phyloP scores from a whole-genome alignment of 2,888 invertebrate genomes.

The Stramonita haemastoma region DNA sequence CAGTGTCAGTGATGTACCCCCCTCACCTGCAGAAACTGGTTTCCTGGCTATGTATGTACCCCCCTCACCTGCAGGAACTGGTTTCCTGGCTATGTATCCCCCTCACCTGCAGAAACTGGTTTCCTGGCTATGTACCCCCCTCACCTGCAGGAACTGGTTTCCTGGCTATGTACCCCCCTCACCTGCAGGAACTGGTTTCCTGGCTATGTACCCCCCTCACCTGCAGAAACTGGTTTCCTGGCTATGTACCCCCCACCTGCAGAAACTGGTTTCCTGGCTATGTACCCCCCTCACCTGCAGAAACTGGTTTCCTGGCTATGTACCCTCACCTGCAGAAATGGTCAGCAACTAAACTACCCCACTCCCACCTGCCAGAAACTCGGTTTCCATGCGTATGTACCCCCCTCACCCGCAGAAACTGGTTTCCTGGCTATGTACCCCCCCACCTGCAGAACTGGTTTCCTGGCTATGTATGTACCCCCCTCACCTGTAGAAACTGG shows the following conservation, averaged over 20 bases:
- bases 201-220: slow-evolving; percentile 55
- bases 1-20: not conserved
- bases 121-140: slow-evolving; percentile 76
- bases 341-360: too few relatives aligned
- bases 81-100: slow-evolving; percentile 79
- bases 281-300: slow-evolving; percentile 60
- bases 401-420: too few relatives aligned
- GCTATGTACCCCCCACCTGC: too few relatives aligned
- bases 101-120: slow-evolving; percentile 75
- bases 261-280: too few relatives aligned
- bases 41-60: slow-evolving; percentile 78
- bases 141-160: slow-evolving; percentile 78
- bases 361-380: too few relatives aligned
- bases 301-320: too few relatives aligned
- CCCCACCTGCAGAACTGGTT: too few relatives aligned
- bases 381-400: too few relatives aligned
- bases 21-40: slow-evolving; percentile 75
- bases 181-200: slow-evolving; percentile 79
- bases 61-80: slow-evolving; percentile 68
- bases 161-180: slow-evolving; percentile 55
- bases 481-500: too few relatives aligned
- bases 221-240: slow-evolving; percentile 79
- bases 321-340: too few relatives aligned
- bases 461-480: too few relatives aligned
- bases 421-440: slow-evolving; percentile 80